A percentile compares a stretch with the other conserved stretches of the same genome.
phyloP scores from a whole-genome alignment of 2,797 vertebrate genomes.

The Rhinophrynus dorsalis region DNA sequence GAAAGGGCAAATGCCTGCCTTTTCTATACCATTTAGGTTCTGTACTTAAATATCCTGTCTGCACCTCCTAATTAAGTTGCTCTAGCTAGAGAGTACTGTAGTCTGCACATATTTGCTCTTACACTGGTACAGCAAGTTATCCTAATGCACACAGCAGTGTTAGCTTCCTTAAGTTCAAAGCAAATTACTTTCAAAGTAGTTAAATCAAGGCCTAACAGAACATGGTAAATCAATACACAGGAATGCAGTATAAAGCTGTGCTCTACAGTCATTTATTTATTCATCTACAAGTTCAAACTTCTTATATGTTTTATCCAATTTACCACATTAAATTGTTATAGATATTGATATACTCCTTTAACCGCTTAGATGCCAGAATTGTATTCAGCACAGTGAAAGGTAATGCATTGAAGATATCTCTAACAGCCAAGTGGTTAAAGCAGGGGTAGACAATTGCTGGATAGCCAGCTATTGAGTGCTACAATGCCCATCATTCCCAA shows the following conservation, averaged over 20 bases:
- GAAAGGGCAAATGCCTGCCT: background rate
- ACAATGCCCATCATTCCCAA: no score
- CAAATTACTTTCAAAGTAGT: constrained; percentile 19
- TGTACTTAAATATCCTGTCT: constrained; percentile 8
- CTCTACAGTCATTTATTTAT: background rate
- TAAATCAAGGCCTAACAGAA: constrained; percentile 1
- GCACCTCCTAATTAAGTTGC: background rate
- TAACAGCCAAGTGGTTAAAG: no score
- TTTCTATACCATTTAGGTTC: background rate
- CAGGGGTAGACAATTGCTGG: no score
- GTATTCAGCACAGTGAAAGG: no score
- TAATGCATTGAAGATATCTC: background rate
- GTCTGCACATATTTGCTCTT: background rate
- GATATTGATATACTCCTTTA: background rate
- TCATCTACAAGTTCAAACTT: constrained; percentile 1
- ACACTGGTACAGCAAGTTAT: background rate
- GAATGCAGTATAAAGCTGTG: background rate
- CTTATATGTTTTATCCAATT: constrained; percentile 16
- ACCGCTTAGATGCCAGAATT: no score
- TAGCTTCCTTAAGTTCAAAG: background rate
- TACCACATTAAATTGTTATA: background rate
- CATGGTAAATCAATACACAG: constrained; percentile 2
- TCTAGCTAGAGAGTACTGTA: background rate
- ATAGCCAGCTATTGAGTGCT: no score
- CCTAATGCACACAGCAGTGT: background rate